Evolutionary conservation across 1,140 invertebrate genomes (phyloP).

Genomic region (Drosophila miranda): DNA sequence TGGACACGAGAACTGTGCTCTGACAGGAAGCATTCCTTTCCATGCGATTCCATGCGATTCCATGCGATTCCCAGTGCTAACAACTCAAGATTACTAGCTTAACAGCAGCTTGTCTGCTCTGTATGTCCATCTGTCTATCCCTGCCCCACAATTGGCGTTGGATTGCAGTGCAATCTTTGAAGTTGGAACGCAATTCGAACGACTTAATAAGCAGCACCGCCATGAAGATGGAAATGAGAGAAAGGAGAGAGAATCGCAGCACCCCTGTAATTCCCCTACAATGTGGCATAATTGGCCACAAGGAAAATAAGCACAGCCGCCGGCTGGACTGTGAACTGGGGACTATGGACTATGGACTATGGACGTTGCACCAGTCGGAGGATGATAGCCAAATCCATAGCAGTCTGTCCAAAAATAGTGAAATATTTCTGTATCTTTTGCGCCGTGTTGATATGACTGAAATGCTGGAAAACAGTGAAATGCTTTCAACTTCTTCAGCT

Average conservation of each 20-base stretch:
- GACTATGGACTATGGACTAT: too few relatives aligned
- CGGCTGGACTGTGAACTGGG: constrained; percentile 10
- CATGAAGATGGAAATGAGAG: background rate
- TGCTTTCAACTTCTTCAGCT: constrained; percentile 55
- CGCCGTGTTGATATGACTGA: constrained; percentile 64
- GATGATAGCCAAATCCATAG: constrained; percentile 40
- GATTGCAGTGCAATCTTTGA: constrained; percentile 58
- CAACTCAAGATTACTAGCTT: constrained; percentile 38
- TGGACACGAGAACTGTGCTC: constrained; percentile 20
- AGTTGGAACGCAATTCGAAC: constrained; percentile 50
- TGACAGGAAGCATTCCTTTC: constrained; percentile 36
- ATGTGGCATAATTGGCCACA: constrained; percentile 60
- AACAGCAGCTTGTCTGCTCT: constrained; percentile 38
- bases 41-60: background rate
- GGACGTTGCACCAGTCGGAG: background rate
- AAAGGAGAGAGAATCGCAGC: constrained; percentile 1
- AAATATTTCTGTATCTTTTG: constrained; percentile 67
- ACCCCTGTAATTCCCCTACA: constrained; percentile 27
- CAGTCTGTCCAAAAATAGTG: constrained; percentile 66
- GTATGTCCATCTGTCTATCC: constrained; percentile 12
- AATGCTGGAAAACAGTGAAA: constrained; percentile 68
- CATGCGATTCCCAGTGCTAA: constrained; percentile 3
- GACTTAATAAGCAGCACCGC: constrained; percentile 67
- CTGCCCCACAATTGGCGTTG: constrained; percentile 25
- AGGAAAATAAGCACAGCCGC: constrained; percentile 41